These are phyloP conservation scores for Sycophila texana DNA, from an alignment of 2,888 invertebrate species.

Conservation along the genomic window DNA sequence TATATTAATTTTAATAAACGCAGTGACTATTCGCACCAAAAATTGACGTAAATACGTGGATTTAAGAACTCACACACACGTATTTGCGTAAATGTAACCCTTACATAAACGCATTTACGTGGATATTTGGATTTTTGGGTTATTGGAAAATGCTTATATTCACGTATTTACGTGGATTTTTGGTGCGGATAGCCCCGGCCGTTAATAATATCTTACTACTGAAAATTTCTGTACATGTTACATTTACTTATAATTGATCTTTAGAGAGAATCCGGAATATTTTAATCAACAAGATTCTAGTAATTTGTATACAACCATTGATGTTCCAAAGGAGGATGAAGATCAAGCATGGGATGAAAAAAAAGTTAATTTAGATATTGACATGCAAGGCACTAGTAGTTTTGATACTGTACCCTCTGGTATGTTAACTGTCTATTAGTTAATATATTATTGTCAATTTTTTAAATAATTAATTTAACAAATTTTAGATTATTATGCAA, in stretches of 20 bases:
- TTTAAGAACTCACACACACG: too few species aligned
- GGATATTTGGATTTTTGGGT: too few species aligned
- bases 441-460: neutral
- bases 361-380: conserved; percentile 43
- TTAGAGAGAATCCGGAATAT: conserved; percentile 3
- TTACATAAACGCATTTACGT: too few species aligned
- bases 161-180: too few species aligned
- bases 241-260: conserved; percentile 1
- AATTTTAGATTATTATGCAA: conserved; percentile 38
- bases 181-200: too few species aligned
- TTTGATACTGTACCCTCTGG: conserved; percentile 54
- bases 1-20: neutral
- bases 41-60: too few species aligned
- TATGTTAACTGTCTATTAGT: conserved; percentile 16
- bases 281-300: neutral
- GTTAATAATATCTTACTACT: neutral
- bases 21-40: too few species aligned
- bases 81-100: too few species aligned
- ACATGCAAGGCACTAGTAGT: conserved; percentile 41
- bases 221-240: neutral
- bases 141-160: too few species aligned
- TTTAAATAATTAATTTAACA: conserved; percentile 3
- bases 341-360: neutral
- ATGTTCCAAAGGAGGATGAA: conserved; percentile 5
- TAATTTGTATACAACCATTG: conserved; percentile 7